Evolutionary conservation across 2,888 invertebrate genomes (phyloP).

Genomic region (Molorchus minor): DNA sequence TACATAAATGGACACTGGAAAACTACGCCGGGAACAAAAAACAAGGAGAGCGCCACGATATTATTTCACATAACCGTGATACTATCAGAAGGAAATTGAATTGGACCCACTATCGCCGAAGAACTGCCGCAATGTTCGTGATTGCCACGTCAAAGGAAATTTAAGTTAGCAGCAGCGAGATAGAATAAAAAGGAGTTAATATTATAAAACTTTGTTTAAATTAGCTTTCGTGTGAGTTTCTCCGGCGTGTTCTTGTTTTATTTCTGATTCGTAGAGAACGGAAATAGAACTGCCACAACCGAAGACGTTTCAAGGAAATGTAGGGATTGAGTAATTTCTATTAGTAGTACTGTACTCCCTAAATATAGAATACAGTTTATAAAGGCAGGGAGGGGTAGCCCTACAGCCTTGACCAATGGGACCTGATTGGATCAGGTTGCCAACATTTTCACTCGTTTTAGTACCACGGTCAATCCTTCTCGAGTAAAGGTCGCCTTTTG

Average conservation of each 20-base stretch:
- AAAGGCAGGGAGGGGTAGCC: too few relatives aligned
- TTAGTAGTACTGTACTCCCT: too few relatives aligned
- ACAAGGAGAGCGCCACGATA: slow-evolving; percentile 26
- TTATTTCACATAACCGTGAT: slow-evolving; percentile 38
- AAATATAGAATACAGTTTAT: too few relatives aligned
- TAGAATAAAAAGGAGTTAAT: slow-evolving; percentile 32
- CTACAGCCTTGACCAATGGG: too few relatives aligned
- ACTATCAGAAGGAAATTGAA: slow-evolving; percentile 45
- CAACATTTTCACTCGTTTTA: too few relatives aligned
- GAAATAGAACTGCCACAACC: neutral
- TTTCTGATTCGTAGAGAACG: neutral
- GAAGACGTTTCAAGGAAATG: too few relatives aligned
- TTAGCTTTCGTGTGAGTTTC: slow-evolving; percentile 29
- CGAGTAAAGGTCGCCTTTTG: too few relatives aligned
- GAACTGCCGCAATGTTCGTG: slow-evolving; percentile 37
- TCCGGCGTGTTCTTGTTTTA: slow-evolving; percentile 9
- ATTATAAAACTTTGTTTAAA: slow-evolving; percentile 35
- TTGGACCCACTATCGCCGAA: slow-evolving; percentile 36
- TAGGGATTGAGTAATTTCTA: too few relatives aligned
- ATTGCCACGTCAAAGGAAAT: slow-evolving; percentile 38
- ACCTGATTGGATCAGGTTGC: too few relatives aligned
- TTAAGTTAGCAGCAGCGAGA: slow-evolving; percentile 37
- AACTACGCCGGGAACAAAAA: too few relatives aligned
- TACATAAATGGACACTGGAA: too few relatives aligned
- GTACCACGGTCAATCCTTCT: too few relatives aligned